Percentiles rank a stretch among this genome's conserved stretches.
Conservation (phyloP, 1,140 invertebrate genomes). For the Amphibalanus amphitrite region DNA sequence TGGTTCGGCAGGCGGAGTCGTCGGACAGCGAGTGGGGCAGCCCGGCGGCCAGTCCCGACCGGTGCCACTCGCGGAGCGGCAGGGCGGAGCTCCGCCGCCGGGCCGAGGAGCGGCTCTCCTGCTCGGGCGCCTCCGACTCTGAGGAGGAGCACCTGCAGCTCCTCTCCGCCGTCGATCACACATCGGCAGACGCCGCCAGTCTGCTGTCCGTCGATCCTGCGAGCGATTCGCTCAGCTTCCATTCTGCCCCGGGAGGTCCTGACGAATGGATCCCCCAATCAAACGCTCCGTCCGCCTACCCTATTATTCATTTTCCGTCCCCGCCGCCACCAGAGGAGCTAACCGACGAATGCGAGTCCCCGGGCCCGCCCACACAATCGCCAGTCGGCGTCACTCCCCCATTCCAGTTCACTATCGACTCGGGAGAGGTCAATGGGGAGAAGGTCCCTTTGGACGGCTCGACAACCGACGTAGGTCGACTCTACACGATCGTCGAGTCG, state of each 20-base stretch:
- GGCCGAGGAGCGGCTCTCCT: background rate
- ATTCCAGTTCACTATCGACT: background rate
- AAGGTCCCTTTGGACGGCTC: background rate
- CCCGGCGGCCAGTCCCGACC: background rate
- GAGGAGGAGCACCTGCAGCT: background rate
- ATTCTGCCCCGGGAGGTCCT: background rate
- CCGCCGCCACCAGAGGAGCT: no score
- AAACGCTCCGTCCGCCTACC: no score
- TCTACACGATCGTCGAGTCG: background rate
- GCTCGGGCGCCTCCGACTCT: background rate
- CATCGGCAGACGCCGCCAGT: background rate
- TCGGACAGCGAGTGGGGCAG: background rate
- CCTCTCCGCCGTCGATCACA: background rate
- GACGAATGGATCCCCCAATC: background rate
- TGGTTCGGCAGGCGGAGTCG: background rate
- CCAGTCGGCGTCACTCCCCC: no score
- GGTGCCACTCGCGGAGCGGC: no score
- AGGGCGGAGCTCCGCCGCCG: background rate
- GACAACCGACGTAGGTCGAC: background rate
- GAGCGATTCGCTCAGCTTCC: background rate
- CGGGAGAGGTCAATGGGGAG: background rate
- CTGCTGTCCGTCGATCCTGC: background rate
- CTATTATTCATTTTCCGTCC: background rate
- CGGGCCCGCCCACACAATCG: no score
- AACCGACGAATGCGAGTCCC: background rate